phyloP scores from a whole-genome alignment of 2,113 vertebrate genomes.

The Vicugna pacos region DNA sequence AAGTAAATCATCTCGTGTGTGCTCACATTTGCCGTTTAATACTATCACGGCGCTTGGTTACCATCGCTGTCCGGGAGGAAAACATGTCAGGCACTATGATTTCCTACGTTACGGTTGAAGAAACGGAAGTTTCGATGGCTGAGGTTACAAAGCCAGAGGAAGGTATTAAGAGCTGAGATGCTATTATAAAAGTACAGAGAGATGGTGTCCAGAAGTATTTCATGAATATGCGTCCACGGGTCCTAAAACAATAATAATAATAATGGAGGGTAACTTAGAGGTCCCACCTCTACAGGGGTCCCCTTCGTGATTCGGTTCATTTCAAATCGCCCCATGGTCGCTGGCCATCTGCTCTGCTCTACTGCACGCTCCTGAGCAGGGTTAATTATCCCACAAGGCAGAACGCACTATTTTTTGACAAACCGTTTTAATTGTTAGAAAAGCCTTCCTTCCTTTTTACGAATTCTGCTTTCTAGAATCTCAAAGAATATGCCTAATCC shows the following conservation, averaged over 20 bases:
- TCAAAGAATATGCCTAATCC: neutral
- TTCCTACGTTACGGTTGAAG: constrained; percentile 4
- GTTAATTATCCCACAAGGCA: neutral
- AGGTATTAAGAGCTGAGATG: neutral
- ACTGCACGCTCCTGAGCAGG: neutral
- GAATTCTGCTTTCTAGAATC: neutral
- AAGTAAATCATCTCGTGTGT: neutral
- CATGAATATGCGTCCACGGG: neutral
- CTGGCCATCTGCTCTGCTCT: neutral
- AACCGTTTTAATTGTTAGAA: constrained; percentile 29
- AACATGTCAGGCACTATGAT: neutral
- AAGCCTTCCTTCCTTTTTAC: constrained; percentile 23
- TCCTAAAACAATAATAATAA: constrained; percentile 4
- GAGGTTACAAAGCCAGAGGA: neutral
- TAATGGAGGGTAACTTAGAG: neutral
- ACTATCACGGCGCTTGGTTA: constrained; percentile 26
- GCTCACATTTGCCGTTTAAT: constrained; percentile 25
- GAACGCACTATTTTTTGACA: neutral
- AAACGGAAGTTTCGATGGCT: constrained; percentile 1
- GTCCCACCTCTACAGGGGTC: neutral
- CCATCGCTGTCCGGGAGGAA: neutral
- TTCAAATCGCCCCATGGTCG: neutral
- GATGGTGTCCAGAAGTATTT: neutral
- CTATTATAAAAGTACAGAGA: neutral
- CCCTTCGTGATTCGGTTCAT: neutral